These are phyloP conservation scores for Imbricaverruca yamaguchii DNA, from an alignment of 2,888 invertebrate species.

Conservation along the genomic window DNA sequence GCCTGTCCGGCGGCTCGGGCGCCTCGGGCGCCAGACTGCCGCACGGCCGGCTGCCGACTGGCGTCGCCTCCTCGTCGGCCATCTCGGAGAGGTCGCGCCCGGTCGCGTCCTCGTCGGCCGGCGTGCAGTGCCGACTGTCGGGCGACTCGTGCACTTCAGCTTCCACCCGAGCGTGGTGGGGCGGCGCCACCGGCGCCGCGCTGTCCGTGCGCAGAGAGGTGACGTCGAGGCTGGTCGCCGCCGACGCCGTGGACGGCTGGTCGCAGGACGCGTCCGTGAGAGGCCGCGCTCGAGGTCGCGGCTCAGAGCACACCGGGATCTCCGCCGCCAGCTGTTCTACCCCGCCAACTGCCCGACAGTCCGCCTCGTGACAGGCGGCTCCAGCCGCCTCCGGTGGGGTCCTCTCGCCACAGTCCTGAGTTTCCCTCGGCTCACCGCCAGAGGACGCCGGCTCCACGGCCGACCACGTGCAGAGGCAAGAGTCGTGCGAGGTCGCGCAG, in stretches of 20 bases:
- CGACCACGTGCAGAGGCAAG: slow-evolving; percentile 63
- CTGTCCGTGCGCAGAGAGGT: neutral
- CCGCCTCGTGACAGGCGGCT: no score
- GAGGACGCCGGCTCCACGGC: slow-evolving; percentile 26
- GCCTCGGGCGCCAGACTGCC: neutral
- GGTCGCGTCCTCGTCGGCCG: neutral
- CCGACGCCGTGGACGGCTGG: neutral
- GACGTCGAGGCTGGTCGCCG: neutral
- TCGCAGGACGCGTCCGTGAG: neutral
- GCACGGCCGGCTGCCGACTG: no score
- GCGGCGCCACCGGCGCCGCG: neutral
- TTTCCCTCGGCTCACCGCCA: slow-evolving; percentile 30
- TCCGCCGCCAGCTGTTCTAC: slow-evolving; percentile 15
- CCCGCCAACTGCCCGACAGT: no score
- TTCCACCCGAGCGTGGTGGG: neutral
- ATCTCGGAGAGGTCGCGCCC: neutral
- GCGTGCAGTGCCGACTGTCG: neutral
- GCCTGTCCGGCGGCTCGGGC: neutral
- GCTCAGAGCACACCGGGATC: neutral
- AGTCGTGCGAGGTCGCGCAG: slow-evolving; percentile 79
- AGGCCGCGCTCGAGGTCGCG: neutral
- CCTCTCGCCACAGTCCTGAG: slow-evolving; percentile 26
- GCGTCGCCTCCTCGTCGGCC: neutral
- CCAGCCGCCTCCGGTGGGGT: no score
- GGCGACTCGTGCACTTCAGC: neutral